Percentiles rank a stretch among this genome's conserved stretches.
These are phyloP conservation scores for Epinotia demarniana DNA, from an alignment of 2,888 invertebrate species.

Conservation along the genomic window DNA sequence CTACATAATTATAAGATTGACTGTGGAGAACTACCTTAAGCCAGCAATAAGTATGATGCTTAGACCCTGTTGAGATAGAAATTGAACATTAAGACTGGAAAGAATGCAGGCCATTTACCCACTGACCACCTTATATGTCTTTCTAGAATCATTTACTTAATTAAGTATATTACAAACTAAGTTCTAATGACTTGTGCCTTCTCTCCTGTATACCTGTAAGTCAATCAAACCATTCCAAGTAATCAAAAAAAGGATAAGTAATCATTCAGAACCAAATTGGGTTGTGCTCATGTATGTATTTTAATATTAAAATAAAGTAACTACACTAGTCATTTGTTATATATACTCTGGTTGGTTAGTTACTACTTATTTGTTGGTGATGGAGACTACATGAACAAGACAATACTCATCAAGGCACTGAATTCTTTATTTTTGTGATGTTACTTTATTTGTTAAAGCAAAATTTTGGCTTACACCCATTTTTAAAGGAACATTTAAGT, in stretches of 20 bases:
- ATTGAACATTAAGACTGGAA: background rate
- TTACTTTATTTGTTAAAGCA: slow-evolving; percentile 24
- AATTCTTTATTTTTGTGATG: slow-evolving; percentile 23
- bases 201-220: background rate
- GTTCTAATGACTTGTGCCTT: background rate
- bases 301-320: background rate
- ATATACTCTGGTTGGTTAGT: background rate
- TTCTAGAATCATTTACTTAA: slow-evolving; percentile 1
- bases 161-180: background rate
- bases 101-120: background rate
- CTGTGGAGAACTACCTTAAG: background rate
- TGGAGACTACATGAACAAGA: background rate
- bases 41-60: background rate
- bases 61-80: background rate
- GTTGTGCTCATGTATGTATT: background rate
- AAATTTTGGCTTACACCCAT: slow-evolving; percentile 16
- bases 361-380: background rate
- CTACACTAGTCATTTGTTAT: background rate
- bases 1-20: background rate
- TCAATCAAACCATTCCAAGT: too few relatives aligned
- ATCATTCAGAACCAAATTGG: too few relatives aligned
- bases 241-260: too few relatives aligned
- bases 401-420: slow-evolving; percentile 37
- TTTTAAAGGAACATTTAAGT: background rate
- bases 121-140: background rate